Conservation (phyloP, 2,113 vertebrate genomes). For the Pao palembangensis region DNA sequence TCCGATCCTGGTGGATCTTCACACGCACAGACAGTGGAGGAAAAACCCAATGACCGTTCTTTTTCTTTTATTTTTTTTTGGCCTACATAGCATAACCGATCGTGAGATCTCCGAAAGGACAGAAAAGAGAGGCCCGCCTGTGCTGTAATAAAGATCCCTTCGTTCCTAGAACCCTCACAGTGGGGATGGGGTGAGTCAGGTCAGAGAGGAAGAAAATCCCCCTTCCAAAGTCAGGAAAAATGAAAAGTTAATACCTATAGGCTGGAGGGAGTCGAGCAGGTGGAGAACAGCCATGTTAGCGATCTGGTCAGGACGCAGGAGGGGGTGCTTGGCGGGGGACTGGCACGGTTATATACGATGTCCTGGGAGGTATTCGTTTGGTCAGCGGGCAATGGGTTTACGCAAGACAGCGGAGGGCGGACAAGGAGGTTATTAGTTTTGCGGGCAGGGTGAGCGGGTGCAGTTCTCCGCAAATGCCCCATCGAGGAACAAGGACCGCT, state of each 20-base stretch:
- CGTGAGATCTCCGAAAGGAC: conserved; percentile 33
- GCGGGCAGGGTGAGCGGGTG: conserved; percentile 18
- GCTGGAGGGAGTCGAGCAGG: conserved; percentile 6
- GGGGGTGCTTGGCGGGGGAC: conserved; percentile 48
- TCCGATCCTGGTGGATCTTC: conserved; percentile 12
- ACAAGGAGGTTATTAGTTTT: conserved; percentile 9
- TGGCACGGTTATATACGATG: conserved; percentile 37
- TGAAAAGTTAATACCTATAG: conserved; percentile 60
- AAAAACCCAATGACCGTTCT: conserved; percentile 28
- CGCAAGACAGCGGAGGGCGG: conserved; percentile 25
- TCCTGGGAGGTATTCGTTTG: conserved; percentile 28
- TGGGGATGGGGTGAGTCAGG: conserved; percentile 45
- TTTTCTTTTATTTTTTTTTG: conserved; percentile 35
- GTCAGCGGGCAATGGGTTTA: conserved; percentile 28
- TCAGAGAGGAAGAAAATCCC: conserved; percentile 48
- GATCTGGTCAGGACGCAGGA: conserved; percentile 38
- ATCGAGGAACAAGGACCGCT: too few relatives aligned
- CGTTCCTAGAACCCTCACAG: conserved; percentile 58
- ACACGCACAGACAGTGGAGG: conserved; percentile 11
- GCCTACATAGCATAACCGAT: conserved; percentile 42
- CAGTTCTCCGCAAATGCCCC: background rate
- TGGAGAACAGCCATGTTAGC: conserved; percentile 31
- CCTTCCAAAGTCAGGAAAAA: conserved; percentile 44
- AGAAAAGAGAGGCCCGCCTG: conserved; percentile 29
- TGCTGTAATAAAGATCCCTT: conserved; percentile 61